Conservation (phyloP, 2,888 invertebrate genomes). For the Anarsia innoxiella region DNA sequence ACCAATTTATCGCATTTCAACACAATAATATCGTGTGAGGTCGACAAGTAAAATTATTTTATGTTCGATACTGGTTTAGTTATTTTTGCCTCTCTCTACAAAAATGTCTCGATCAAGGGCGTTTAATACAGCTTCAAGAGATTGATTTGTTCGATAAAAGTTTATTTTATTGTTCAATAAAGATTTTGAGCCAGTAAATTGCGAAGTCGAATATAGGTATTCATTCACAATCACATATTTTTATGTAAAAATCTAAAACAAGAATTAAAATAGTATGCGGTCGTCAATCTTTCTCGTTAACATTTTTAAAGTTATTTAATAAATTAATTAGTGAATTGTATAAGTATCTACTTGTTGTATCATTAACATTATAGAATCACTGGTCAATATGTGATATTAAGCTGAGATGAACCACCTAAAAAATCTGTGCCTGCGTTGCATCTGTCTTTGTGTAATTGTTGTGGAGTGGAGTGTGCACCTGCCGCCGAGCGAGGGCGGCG, state of each 20-base stretch:
- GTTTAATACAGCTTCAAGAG: conserved; percentile 13
- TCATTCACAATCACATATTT: too few species aligned
- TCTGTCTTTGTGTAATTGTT: too few species aligned
- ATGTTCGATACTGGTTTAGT: conserved; percentile 8
- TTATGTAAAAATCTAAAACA: neutral
- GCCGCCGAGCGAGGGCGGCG: conserved; percentile 10
- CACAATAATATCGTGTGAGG: conserved; percentile 13
- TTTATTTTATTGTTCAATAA: conserved; percentile 12
- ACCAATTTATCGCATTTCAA: too few species aligned
- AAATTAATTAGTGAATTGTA: too few species aligned
- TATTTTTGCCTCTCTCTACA: conserved; percentile 28
- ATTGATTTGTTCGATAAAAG: conserved; percentile 10
- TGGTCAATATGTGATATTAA: too few species aligned
- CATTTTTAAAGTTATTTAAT: too few species aligned
- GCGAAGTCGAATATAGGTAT: conserved; percentile 11
- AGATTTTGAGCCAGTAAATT: conserved; percentile 14
- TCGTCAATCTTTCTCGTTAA: neutral
- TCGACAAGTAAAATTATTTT: conserved; percentile 13
- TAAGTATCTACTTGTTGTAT: too few species aligned
- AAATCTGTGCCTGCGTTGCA: too few species aligned
- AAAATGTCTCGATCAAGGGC: conserved; percentile 31
- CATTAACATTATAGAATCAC: too few species aligned
- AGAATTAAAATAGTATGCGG: neutral
- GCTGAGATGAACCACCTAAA: too few species aligned
- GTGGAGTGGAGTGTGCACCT: too few species aligned